Evolutionary conservation across 2,888 invertebrate species (phyloP).

Genomic region (Saturnia japonica): DNA sequence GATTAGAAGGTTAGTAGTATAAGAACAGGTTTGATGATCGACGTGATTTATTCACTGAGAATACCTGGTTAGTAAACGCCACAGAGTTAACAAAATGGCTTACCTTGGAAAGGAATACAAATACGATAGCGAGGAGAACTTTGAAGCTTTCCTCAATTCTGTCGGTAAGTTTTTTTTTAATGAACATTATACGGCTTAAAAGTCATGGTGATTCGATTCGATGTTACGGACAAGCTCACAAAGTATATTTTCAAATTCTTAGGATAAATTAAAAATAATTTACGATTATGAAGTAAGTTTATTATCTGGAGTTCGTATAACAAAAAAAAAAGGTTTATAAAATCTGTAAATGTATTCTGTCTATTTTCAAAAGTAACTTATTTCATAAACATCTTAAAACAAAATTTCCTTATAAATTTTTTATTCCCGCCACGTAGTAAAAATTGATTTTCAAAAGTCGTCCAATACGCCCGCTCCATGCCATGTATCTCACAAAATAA

Average conservation of each 20-base stretch:
- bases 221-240: no score
- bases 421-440: neutral
- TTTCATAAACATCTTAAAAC: no score
- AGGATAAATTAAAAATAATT: no score
- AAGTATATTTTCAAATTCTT: no score
- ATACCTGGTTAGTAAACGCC: neutral
- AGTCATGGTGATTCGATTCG: neutral
- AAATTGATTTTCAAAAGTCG: neutral
- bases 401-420: neutral
- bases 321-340: no score
- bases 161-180: conserved; percentile 29
- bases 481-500: neutral
- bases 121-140: conserved; percentile 36
- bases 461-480: neutral
- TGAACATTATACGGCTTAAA: neutral
- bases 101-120: conserved; percentile 37
- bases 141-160: conserved; percentile 33
- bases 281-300: no score
- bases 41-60: conserved; percentile 19
- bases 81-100: conserved; percentile 29
- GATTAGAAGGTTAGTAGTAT: conserved; percentile 17
- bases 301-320: no score
- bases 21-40: neutral
- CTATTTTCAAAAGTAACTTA: no score
- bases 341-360: no score